Evolutionary conservation across 1,140 invertebrate species (phyloP), one percentile per base, ranked within the genome.

Genomic region (Diprion similis): DNA sequence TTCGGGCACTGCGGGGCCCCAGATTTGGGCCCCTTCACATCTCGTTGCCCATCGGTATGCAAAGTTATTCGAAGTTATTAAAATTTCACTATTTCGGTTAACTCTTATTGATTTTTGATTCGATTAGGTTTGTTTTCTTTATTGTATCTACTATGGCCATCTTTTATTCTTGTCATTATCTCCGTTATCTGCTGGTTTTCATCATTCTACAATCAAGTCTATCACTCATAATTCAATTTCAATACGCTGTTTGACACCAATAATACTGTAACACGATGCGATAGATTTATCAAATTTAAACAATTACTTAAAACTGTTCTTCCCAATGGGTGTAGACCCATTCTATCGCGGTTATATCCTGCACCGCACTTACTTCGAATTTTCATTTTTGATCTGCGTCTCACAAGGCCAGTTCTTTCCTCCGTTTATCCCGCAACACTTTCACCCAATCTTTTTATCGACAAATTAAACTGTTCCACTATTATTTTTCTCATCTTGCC

Each of bases 1-100:
- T 46, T 46, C 71, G 48, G 69, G 73, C 73, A 68, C 37, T 65
- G 66, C 64, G 73, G 73, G 73, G 73, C 73, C 73, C 73, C 70
- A 70, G 65, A 24, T 70, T 46, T 67, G 65, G 73, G 68, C 45
- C 70, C 73, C 70, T 59, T 66, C 67, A 71, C 73, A 75, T 75
- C 69, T 71, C 73, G 8, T 46, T 46, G 66, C 24, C 13, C 37
- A 66, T 74, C 59, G 17, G 66, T 18, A 59, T 10, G 9, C 17
- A 68, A 17, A 59, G 11, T 67, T 46, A 17, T 19, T 68, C 66
- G 68, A 37, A 15, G 67, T 64, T 64, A n/a, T n/a, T 68, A 66
- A 72, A 46, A 46, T 72, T 72, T 66, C 46, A 46, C 46, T 66
- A 45, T 72, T 19, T 15, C 9, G 45, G 11, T 18, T 46, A 13